Conservation (phyloP, 2,113 vertebrate genomes). For the Vireo altiloquus region DNA sequence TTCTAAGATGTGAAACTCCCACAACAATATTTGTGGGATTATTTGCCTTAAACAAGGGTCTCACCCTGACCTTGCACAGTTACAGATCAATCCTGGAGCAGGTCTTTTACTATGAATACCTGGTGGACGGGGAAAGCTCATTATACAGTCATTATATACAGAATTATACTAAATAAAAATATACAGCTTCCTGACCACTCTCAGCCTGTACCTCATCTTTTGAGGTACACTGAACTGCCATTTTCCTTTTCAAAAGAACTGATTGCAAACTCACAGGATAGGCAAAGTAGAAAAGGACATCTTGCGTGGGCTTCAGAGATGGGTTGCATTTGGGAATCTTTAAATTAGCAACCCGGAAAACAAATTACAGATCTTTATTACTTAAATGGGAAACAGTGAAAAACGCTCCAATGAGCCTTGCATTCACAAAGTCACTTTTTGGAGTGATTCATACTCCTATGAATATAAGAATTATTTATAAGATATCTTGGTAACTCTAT, state of each 20-base stretch:
- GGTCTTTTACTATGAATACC: background rate
- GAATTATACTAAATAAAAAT: background rate
- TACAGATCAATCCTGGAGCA: background rate
- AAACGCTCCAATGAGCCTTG: background rate
- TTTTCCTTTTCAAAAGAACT: background rate
- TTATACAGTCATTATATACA: background rate
- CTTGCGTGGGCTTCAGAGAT: background rate
- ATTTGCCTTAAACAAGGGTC: background rate
- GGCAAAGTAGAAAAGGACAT: background rate
- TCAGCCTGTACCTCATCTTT: background rate
- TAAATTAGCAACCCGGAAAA: background rate
- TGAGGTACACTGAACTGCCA: background rate
- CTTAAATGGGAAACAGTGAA: background rate
- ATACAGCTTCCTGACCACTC: background rate
- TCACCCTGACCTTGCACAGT: background rate
- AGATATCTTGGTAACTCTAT: background rate
- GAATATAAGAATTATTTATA: background rate
- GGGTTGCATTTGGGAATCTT: background rate
- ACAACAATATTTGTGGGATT: background rate
- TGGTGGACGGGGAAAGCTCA: background rate
- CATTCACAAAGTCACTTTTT: constrained; percentile 1
- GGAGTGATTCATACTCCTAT: background rate
- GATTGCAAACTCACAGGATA: background rate
- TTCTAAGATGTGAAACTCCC: background rate
- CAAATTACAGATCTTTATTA: background rate